Conservation (phyloP, 2,888 invertebrate genomes). For the Acanthococcus lagerstroemiae region DNA sequence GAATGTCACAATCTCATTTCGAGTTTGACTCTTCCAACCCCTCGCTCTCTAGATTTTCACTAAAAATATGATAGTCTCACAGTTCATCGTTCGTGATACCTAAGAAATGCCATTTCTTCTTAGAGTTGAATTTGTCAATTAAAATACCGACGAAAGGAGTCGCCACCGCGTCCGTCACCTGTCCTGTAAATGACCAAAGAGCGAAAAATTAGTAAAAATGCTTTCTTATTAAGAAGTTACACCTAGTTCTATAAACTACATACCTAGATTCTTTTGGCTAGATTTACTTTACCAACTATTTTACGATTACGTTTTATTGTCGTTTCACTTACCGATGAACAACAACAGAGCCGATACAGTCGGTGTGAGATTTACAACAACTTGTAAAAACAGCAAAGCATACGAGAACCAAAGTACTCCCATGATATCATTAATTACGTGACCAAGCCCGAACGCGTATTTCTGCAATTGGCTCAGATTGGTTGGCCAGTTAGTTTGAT, state of each 20-base stretch:
- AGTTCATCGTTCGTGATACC: too few species aligned
- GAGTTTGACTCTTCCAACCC: too few species aligned
- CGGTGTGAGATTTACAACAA: slow-evolving; percentile 43
- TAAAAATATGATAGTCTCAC: too few species aligned
- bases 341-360: slow-evolving; percentile 51
- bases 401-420: slow-evolving; percentile 54
- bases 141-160: slow-evolving; percentile 76
- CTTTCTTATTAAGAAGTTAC: too few species aligned
- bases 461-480: slow-evolving; percentile 19
- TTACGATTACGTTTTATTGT: too few species aligned
- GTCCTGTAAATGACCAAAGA: slow-evolving; percentile 43
- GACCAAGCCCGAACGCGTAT: slow-evolving; percentile 60
- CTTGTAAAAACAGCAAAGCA: slow-evolving; percentile 43
- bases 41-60: too few species aligned
- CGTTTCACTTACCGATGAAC: slow-evolving; percentile 51
- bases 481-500: background rate
- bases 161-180: slow-evolving; percentile 51
- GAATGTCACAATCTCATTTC: too few species aligned
- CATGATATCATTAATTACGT: slow-evolving; percentile 81
- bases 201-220: background rate
- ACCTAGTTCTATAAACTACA: too few species aligned
- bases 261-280: too few species aligned
- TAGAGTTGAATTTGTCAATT: slow-evolving; percentile 50
- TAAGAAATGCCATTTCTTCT: slow-evolving; percentile 37
- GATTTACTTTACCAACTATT: too few species aligned